Evolutionary conservation across 2,888 invertebrate genomes (phyloP), one percentile per base, ranked within the genome.

Genomic region (Xanthia togata): DNA sequence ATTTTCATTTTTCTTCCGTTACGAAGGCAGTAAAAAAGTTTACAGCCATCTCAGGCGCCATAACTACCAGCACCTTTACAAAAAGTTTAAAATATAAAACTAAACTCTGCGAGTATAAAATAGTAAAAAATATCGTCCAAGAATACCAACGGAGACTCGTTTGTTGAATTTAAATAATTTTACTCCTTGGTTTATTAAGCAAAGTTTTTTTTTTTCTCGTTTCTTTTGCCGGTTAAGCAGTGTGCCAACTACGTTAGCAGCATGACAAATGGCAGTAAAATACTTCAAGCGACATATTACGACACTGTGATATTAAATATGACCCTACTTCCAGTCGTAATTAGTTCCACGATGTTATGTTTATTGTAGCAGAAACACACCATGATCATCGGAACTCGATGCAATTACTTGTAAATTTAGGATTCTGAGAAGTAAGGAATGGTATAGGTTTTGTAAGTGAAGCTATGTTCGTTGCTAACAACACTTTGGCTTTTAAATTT

Each of bases 1-100:
- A 87, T 90, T 91, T 90, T 91, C 88, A 79, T 78, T 78, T 91
- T 88, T 92, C 88, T 90, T 89, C 85, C 86, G 81, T 81, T 81
- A 76, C 70, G 82, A 79, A 84, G 76, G 72, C 76, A 71, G 68
- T 86, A 88, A 90, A 88, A 84, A 89, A 75, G 73, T 84, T 88
- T 60, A 41, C 62, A 47, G 57, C 50, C 78, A 70, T 76, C 72
- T 70, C 68, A 20, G 64, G 70, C 72, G 53, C 68, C 64, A 60
- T 77, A 77, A 77, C 82, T 77, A 76, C 73, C 73, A 77, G 76
- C 77, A 75, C 82, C 73, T 84, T 84, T 38, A 79, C 70, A 78
- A 80, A 79, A 85, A 85, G 73, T 86, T 77, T 73, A 68, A 79
- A 79, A 87, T 86, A 83, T 82, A 78, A 78, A 87, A 73, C 70